Conservation (phyloP, 2,797 vertebrate genomes). For the Dicrostonyx torquatus region DNA sequence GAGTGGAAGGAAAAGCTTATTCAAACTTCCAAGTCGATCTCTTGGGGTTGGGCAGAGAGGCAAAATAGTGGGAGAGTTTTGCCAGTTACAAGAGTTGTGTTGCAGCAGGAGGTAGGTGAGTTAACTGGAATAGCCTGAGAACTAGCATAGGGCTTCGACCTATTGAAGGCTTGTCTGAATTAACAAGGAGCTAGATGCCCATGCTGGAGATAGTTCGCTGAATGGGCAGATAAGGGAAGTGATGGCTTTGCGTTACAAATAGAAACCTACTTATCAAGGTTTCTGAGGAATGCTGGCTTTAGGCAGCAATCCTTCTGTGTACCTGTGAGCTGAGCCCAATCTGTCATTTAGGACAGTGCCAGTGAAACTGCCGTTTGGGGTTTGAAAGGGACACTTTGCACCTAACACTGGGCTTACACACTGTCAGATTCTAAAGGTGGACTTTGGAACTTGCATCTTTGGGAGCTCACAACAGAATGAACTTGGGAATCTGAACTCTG, state of each 20-base stretch:
- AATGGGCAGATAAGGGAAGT: not conserved
- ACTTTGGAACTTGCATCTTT: not conserved
- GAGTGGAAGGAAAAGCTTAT: not conserved
- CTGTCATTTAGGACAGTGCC: not conserved
- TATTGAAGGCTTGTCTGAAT: not conserved
- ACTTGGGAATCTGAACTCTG: not conserved
- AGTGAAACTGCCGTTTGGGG: not conserved
- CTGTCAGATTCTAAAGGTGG: not conserved
- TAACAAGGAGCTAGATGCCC: not conserved
- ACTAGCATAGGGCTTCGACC: not conserved
- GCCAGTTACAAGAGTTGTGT: not conserved
- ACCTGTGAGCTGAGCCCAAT: not conserved
- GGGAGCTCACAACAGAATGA: not conserved
- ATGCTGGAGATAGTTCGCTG: not conserved
- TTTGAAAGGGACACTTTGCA: not conserved
- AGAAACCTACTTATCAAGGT: not conserved
- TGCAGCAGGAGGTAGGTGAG: not conserved
- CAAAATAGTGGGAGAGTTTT: not conserved
- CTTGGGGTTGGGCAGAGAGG: not conserved
- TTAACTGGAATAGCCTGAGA: not conserved
- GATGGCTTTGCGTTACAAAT: not conserved
- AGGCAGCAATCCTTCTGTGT: not conserved
- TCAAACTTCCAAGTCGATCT: not conserved
- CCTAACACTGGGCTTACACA: not conserved
- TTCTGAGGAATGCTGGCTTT: not conserved